A percentile compares a stretch with the other conserved stretches of the same genome.
These are phyloP conservation scores for Ficedula albicollis DNA, from an alignment of 2,797 vertebrate genomes.

Conservation along the genomic window DNA sequence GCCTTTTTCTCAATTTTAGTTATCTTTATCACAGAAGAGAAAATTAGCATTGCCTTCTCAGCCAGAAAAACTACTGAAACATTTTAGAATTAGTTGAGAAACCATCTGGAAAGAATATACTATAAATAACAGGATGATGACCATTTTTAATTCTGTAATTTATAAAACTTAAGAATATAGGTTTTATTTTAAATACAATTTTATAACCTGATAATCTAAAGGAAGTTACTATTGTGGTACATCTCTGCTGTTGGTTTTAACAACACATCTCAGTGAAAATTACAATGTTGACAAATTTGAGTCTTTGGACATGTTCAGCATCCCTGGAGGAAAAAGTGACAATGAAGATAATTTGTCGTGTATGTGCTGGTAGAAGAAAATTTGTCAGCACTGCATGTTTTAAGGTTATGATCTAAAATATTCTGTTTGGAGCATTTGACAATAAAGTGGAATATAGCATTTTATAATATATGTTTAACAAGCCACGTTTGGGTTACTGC, in stretches of 20 bases:
- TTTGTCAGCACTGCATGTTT: not conserved
- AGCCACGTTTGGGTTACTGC: not conserved
- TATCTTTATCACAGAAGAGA: not conserved
- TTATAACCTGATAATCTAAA: not conserved
- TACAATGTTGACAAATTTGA: not conserved
- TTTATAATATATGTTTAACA: not conserved
- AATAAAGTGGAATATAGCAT: not conserved
- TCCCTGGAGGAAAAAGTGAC: not conserved
- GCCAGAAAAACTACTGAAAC: not conserved
- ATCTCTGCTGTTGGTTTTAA: not conserved
- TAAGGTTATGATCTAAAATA: not conserved
- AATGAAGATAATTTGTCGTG: not conserved
- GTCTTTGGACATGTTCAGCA: not conserved
- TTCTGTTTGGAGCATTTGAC: not conserved
- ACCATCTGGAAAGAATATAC: not conserved
- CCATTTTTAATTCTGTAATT: not conserved
- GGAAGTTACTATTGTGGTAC: not conserved
- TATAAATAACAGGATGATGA: not conserved
- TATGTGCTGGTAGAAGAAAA: not conserved
- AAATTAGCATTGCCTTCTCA: not conserved
- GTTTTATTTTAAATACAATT: not conserved
- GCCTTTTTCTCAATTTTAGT: not conserved
- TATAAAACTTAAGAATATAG: not conserved
- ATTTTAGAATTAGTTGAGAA: not conserved
- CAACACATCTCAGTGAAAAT: not conserved